phyloP scores from a whole-genome alignment of 37 sponge, comb jelly and placozoan species.

The Eunapius fragilis region DNA sequence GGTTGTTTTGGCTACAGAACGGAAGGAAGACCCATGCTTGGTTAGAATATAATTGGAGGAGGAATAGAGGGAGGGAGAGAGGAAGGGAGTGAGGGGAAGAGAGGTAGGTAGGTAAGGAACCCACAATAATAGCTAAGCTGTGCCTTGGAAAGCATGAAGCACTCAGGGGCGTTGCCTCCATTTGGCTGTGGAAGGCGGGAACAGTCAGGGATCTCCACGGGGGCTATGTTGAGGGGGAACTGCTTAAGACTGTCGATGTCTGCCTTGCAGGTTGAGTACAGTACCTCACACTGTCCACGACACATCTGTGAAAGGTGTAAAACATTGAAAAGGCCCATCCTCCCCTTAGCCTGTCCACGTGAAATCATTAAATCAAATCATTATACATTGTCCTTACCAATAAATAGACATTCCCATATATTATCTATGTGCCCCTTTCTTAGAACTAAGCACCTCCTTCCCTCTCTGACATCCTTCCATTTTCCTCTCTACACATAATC shows the following conservation, averaged over 20 bases:
- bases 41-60: not conserved
- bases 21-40: too few relatives aligned
- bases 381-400: too few relatives aligned
- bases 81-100: not conserved
- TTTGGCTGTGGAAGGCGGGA: slow-evolving; percentile 26
- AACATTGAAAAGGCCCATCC: too few relatives aligned
- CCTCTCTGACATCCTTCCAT: too few relatives aligned
- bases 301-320: slow-evolving; percentile 26
- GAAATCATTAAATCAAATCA: too few relatives aligned
- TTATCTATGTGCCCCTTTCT: too few relatives aligned
- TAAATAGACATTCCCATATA: too few relatives aligned
- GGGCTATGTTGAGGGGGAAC: slow-evolving; percentile 1
- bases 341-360: too few relatives aligned
- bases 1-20: too few relatives aligned
- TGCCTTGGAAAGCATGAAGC: slow-evolving; percentile 5
- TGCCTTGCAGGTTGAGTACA: not conserved
- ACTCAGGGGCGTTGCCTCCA: slow-evolving; percentile 45
- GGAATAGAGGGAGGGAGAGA: not conserved
- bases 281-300: slow-evolving; percentile 16
- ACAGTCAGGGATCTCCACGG: slow-evolving; percentile 25
- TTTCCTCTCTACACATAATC: too few relatives aligned
- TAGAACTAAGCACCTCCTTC: too few relatives aligned
- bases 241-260: not conserved
- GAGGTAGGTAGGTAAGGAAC: not conserved
- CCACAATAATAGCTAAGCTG: too few relatives aligned